Base-by-base conservation (phyloP, 2,888 invertebrate species). In the Halictus ligatus region DNA sequence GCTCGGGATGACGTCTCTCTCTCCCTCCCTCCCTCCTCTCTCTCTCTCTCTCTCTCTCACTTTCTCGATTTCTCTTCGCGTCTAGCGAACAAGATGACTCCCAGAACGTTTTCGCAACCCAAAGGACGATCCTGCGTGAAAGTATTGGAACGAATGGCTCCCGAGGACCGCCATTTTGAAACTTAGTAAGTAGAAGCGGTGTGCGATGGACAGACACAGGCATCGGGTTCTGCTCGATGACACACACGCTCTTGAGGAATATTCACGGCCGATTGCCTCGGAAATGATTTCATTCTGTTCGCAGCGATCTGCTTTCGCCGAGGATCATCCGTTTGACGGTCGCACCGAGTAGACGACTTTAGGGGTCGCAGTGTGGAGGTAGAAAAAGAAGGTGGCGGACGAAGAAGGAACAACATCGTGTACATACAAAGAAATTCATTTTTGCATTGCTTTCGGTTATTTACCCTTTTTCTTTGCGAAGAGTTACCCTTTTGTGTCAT, bases 171-270 rank as follows among this genome's bases (percentile, higher is more conserved):
- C 67, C 67, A 67, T 67, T 67, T 35, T 35, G 67, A 67, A 67
- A 29, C 35, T 67, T 67, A 67, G 67, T 67, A 67, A 67, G 67
- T 67, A 67, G 67, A 67, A 67, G 35, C 67, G 18, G 35, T 21
- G 35, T 67, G 67, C 21, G 35, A 67, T 35, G 35, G 10, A 35
- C 67, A 67, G 67, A 67, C 35, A 18, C 54, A 46, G 58, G 21
- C 54, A 50, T 50, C 50, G 15, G 15, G 35, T 48, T 60, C 29
- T 43, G n/a, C 54, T 58, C 75, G 6, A 73, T 40, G n/a, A 0
- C 8, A 60, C n/a, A 60, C n/a, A 21, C 54, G 64, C 18, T 29
- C 18, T 73, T 67, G 29, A 67, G 67, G 67, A 67, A 67, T 67
- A 67, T 67, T 67, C 67, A 67, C 67, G 67, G 67, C 29, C 35